Evolutionary conservation across 2,797 vertebrate genomes (phyloP).

Genomic region (Melopsittacus undulatus): DNA sequence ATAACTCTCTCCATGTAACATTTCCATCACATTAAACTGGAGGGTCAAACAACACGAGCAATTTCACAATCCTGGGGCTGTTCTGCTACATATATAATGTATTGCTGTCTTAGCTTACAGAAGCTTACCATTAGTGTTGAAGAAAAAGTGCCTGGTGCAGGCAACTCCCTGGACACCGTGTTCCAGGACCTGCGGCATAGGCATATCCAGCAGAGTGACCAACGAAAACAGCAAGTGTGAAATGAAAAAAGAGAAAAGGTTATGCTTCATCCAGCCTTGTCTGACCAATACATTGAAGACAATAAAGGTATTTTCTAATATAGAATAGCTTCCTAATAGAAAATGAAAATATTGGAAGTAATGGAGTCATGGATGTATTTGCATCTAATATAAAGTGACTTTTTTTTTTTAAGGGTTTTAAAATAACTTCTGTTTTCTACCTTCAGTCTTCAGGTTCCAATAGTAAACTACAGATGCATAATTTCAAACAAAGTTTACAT

Average conservation of each 20-base stretch:
- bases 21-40: neutral
- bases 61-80: neutral
- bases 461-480: neutral
- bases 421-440: neutral
- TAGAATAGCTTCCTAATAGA: neutral
- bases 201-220: conserved; percentile 90
- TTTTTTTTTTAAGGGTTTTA: neutral
- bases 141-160: conserved; percentile 92
- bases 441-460: neutral
- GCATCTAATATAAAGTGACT: neutral
- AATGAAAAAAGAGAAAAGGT: conserved; percentile 88
- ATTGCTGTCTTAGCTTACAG: conserved; percentile 86
- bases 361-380: neutral
- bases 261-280: conserved; percentile 92
- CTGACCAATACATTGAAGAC: conserved; percentile 75
- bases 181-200: conserved; percentile 90
- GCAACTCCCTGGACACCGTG: conserved; percentile 93
- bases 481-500: neutral
- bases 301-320: conserved; percentile 81
- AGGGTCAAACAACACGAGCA: neutral
- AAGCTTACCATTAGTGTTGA: conserved; percentile 90
- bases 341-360: neutral
- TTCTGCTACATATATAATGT: neutral
- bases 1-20: neutral
- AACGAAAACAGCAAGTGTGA: conserved; percentile 92